Evolutionary conservation across 2,888 invertebrate species (phyloP).

Genomic region (Cremastobaeus sp.): DNA sequence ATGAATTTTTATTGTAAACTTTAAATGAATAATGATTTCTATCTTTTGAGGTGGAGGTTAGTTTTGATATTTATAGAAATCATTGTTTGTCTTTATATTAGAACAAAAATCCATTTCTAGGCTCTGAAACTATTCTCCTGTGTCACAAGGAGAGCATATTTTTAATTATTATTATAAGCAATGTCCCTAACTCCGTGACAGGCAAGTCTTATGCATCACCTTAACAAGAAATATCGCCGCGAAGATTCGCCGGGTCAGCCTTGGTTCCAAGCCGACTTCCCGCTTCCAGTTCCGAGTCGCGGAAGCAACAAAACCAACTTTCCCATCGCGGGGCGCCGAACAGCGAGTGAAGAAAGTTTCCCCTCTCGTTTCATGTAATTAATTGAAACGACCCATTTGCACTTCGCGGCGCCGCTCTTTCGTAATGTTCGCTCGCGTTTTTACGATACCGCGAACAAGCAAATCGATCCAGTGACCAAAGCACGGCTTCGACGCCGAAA

Average conservation of each 20-base stretch:
- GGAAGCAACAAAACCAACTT: slow-evolving; percentile 59
- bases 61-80: no score
- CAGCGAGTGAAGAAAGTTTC: slow-evolving; percentile 53
- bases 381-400: slow-evolving; percentile 49
- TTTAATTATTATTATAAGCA: no score
- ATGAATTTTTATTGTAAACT: no score
- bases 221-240: slow-evolving; percentile 58
- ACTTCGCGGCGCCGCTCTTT: slow-evolving; percentile 24
- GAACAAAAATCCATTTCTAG: no score
- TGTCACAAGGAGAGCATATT: no score
- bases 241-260: slow-evolving; percentile 26
- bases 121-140: no score
- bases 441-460: slow-evolving; percentile 4
- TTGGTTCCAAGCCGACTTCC: no score
- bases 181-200: no score
- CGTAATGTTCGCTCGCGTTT: slow-evolving; percentile 26
- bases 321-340: slow-evolving; percentile 48
- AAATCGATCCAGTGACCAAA: background rate
- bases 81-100: no score
- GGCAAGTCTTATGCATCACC: no score
- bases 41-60: no score
- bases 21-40: no score
- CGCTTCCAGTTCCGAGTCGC: slow-evolving; percentile 58
- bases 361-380: slow-evolving; percentile 55
- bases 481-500: background rate